phyloP scores from a whole-genome alignment of 2,888 invertebrate species.

The Ennomos quercinarius region DNA sequence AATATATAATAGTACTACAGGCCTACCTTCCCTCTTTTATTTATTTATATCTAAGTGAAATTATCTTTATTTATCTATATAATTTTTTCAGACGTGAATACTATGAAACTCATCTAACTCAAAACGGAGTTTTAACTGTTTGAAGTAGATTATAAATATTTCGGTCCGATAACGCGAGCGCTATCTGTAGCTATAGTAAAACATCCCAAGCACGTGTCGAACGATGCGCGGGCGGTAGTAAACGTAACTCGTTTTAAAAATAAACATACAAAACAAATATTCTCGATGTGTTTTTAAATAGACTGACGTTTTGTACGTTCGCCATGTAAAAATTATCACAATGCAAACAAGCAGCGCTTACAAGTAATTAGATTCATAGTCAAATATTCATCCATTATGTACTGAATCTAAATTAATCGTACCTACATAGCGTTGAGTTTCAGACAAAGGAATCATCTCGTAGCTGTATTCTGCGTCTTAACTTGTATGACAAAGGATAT shows the following conservation, averaged over 20 bases:
- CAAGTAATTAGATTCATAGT: background rate
- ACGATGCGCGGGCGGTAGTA: slow-evolving; percentile 32
- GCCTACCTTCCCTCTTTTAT: no score
- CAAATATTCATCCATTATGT: background rate
- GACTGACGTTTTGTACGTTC: slow-evolving; percentile 10
- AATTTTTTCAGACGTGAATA: no score
- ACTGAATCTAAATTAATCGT: no score
- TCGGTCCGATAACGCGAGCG: slow-evolving; percentile 4
- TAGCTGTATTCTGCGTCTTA: no score
- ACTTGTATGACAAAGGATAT: no score
- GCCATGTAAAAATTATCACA: slow-evolving; percentile 19
- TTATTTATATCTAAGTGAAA: no score
- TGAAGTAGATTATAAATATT: slow-evolving; percentile 13
- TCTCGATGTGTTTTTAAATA: slow-evolving; percentile 33
- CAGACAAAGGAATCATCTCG: no score
- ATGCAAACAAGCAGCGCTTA: background rate
- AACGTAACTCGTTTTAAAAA: slow-evolving; percentile 33
- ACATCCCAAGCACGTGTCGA: slow-evolving; percentile 34
- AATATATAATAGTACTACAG: no score
- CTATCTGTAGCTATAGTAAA: slow-evolving; percentile 15
- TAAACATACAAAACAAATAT: slow-evolving; percentile 34
- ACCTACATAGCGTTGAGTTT: no score
- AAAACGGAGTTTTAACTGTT: background rate
- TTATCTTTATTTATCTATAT: no score
- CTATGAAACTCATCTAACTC: no score